Evolutionary conservation across 2,888 invertebrate species (phyloP), one percentile per base, ranked within the genome.

Genomic region (Drosophila fulvimacula): DNA sequence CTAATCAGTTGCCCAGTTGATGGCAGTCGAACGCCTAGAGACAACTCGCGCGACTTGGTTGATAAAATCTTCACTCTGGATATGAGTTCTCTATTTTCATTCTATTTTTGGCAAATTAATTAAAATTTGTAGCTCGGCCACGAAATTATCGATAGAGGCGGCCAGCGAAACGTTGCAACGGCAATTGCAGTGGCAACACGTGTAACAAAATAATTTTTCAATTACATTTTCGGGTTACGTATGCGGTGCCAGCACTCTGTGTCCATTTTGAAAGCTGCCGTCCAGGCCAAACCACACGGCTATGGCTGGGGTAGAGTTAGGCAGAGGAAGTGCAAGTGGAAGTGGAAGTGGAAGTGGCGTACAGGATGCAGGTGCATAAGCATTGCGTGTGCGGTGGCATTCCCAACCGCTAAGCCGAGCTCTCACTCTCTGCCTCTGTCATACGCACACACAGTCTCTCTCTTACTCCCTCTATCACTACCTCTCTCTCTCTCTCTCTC

Each of bases 181-280:
- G 34, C 53, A 27, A 53, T 24, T 55, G 61, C 69, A 63, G 30
- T 56, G 24, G 44, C 64, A 72, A 82, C 86, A 84, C 73, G 73
- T 88, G 89, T 69, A 83, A 86, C 88, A 83, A 86, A 83, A 83
- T 83, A 88, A 86, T 86, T 83, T 88, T 83, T 83, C 82, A 88
- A 83, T 83, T 88, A 88, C 89, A 86, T 83, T 88, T 83, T 83
- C 73, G 81, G 88, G 87, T 83, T 86, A 63, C 70, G 56, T 69
- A 60, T 74, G 71, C 66, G 73, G 72, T 64, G 53, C 46, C 24
- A 38, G 39, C 21, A 30, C 57, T 41, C 48, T 49, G 67, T 34
- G 46, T 34, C 67, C 56, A 41, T 41, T 56, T 68, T 34, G 27
- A 19, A n/a, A 24, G 41, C 49, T 2, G 30, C 49, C 36, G 5